phyloP scores from a whole-genome alignment of 2,888 invertebrate genomes.

The Drosophila mettleri region DNA sequence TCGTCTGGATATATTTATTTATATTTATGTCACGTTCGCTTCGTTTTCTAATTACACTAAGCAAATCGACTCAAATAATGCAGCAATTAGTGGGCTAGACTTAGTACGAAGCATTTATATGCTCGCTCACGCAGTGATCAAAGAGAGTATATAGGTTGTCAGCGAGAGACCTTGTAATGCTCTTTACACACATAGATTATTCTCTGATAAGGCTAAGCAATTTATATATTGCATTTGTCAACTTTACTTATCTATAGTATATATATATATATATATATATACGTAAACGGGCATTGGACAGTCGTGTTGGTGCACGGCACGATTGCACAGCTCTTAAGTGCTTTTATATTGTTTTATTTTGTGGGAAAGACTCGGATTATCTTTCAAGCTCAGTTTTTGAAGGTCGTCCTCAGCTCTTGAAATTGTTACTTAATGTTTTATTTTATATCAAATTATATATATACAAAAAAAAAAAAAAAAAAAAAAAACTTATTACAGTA shows the following conservation, averaged over 20 bases:
- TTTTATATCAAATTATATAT: neutral
- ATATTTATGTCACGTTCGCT: slow-evolving; percentile 52
- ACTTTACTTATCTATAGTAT: too few relatives aligned
- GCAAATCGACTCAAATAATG: slow-evolving; percentile 54
- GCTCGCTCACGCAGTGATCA: neutral
- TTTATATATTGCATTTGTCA: too few relatives aligned
- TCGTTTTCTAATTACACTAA: slow-evolving; percentile 56
- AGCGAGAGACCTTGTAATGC: too few relatives aligned
- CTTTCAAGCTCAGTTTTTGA: slow-evolving; percentile 4
- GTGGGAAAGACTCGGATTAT: slow-evolving; percentile 7
- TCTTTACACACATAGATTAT: too few relatives aligned
- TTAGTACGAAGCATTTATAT: neutral
- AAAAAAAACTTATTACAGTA: slow-evolving; percentile 4
- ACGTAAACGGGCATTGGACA: neutral
- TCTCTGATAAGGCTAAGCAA: too few relatives aligned
- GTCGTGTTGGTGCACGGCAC: too few relatives aligned
- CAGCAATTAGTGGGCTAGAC: slow-evolving; percentile 42
- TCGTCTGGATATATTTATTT: slow-evolving; percentile 27
- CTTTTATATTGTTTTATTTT: neutral
- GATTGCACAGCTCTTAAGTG: neutral
- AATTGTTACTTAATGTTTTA: neutral
- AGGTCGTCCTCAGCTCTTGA: neutral
- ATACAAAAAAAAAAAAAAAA: too few relatives aligned
- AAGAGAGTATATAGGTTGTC: neutral
- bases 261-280: too few relatives aligned